Evolutionary conservation across 1,140 invertebrate species (phyloP), one percentile per base, ranked within the genome.

Genomic region (Spodoptera litura): DNA sequence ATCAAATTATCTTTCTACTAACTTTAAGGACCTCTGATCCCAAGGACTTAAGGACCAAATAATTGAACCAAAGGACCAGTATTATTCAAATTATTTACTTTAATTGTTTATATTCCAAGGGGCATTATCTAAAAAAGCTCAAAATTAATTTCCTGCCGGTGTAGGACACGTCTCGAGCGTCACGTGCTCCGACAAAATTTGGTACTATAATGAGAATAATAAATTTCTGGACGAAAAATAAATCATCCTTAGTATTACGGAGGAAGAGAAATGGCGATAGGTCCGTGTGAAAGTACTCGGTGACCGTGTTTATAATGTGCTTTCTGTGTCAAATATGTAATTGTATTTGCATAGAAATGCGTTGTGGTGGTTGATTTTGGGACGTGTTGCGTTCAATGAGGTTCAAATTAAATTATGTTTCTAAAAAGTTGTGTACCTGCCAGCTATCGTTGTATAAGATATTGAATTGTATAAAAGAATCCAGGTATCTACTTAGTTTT

Each of bases 141-240:
- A 56, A 79, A 79, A 79, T 73, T 79, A 74, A 74, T 74, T 66
- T 79, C 52, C 70, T 53, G 53, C 15, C 56, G 44, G 55, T 78
- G 56, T 70, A 10, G 55, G n/a, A 51, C 58, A 55, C 51, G 71
- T 70, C 51, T 66, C 13, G 12, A 51, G 71, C 73, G 80, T 81
- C 75, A 78, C 74, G 75, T 78, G 75, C 80, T 38, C 44, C 38
- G 49, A 80, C 79, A 52, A 70, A 75, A 80, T 71, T 77, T 77
- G 74, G 59, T 64, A 72, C 68, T 68, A 66, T 80, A 76, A 77
- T 80, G 64, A 80, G 64, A 71, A 72, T 77, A 71, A 77, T 80
- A 72, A 75, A 74, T 80, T 81, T 58, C 59, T 66, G 38, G 44
- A 31, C 74, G 13, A 72, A 72, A 80, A 71, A 80, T 80, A 76